Conservation (phyloP, 2,113 vertebrate genomes). For the Misgurnus mizolepis region DNA sequence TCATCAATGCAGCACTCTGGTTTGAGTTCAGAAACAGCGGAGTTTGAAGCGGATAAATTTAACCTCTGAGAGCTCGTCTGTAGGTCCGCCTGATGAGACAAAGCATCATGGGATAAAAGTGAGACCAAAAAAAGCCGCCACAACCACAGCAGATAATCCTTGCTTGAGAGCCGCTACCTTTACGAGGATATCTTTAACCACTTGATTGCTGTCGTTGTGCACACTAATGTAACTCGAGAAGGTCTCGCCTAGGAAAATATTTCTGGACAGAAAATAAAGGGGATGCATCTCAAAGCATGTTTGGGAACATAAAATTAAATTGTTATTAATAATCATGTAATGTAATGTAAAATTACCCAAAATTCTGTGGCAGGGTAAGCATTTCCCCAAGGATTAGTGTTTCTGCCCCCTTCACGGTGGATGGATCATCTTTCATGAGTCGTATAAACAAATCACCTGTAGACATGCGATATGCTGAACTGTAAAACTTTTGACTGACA, state of each 20-base stretch:
- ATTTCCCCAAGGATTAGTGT: slow-evolving; percentile 96
- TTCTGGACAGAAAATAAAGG: slow-evolving; percentile 71
- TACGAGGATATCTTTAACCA: slow-evolving; percentile 95
- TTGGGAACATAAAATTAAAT: neutral
- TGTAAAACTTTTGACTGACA: slow-evolving; percentile 19
- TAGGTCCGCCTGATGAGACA: slow-evolving; percentile 85
- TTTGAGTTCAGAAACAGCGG: slow-evolving; percentile 89
- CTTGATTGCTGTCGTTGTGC: slow-evolving; percentile 95
- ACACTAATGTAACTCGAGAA: slow-evolving; percentile 99
- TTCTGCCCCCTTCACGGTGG: slow-evolving; percentile 93
- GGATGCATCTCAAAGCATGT: neutral
- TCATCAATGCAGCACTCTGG: slow-evolving; percentile 96
- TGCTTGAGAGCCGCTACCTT: slow-evolving; percentile 79
- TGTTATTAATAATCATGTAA: too few species aligned
- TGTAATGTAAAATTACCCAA: slow-evolving; percentile 80
- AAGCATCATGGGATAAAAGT: neutral
- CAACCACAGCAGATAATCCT: neutral
- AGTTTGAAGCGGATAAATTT: slow-evolving; percentile 94
- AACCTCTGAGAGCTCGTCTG: slow-evolving; percentile 98
- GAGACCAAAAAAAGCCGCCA: neutral
- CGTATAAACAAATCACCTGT: slow-evolving; percentile 87
- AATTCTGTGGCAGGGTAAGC: slow-evolving; percentile 97
- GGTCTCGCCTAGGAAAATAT: slow-evolving; percentile 97
- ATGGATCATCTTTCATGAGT: slow-evolving; percentile 93
- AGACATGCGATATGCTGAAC: slow-evolving; percentile 49